These are phyloP conservation scores for Apodemia zela DNA, from an alignment of 2,888 invertebrate genomes.

Conservation along the genomic window DNA sequence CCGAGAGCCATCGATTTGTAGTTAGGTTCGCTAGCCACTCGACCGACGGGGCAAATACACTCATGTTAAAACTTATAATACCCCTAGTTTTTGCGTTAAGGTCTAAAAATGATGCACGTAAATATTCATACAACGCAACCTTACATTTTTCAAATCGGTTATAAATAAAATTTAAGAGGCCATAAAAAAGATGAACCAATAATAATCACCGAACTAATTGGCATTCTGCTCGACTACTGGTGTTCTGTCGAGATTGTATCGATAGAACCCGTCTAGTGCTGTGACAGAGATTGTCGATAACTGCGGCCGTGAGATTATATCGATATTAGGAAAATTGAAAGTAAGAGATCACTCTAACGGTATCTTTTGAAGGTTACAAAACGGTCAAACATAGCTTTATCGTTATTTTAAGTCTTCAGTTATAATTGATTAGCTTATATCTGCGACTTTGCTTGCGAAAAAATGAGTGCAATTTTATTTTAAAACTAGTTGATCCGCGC, in stretches of 20 bases:
- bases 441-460: not conserved
- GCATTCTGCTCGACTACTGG: conserved; percentile 32
- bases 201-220: conserved; percentile 29
- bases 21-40: too few species aligned
- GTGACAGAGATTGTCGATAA: conserved; percentile 59
- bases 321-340: conserved; percentile 29
- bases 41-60: too few species aligned
- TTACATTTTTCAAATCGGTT: not conserved
- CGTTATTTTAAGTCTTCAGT: not conserved
- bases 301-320: conserved; percentile 28
- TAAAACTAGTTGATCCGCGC: too few species aligned
- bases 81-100: too few species aligned
- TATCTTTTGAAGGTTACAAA: conserved; percentile 16
- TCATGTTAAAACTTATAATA: too few species aligned
- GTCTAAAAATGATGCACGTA: too few species aligned
- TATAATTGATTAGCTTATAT: not conserved
- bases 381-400: conserved; percentile 12
- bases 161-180: conserved; percentile 2
- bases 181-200: conserved; percentile 10
- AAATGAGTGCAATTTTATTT: not conserved
- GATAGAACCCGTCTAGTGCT: conserved; percentile 48
- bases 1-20: too few species aligned
- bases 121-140: not conserved
- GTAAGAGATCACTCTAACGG: conserved; percentile 30
- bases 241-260: conserved; percentile 36